Evolutionary conservation across 2,888 invertebrate genomes (phyloP).

Genomic region (Zaprionus bogoriensis): DNA sequence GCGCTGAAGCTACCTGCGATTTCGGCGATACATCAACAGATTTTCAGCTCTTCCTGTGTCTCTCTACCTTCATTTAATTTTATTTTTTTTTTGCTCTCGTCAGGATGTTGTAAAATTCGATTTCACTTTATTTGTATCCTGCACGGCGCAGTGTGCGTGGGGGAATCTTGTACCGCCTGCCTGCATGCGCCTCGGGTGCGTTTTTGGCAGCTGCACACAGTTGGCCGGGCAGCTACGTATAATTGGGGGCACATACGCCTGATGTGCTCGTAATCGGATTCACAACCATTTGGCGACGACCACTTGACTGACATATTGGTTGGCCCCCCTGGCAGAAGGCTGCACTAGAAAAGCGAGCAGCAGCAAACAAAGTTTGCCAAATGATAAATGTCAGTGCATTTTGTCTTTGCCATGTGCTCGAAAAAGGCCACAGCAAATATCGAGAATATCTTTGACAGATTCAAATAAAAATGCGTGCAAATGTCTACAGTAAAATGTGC

Average conservation of each 20-base stretch:
- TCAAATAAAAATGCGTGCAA: background rate
- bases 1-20: conserved; percentile 13
- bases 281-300: conserved; percentile 12
- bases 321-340: background rate
- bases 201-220: conserved; percentile 1
- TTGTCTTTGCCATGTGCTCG: background rate
- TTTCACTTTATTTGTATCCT: conserved; percentile 15
- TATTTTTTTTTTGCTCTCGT: conserved; percentile 34
- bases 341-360: background rate
- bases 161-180: background rate
- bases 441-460: background rate
- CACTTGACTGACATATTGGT: conserved; percentile 10
- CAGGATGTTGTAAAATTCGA: conserved; percentile 42
- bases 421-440: background rate
- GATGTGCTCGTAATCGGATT: conserved; percentile 37
- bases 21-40: conserved; percentile 59
- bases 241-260: conserved; percentile 43
- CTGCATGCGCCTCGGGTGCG: background rate
- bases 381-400: background rate
- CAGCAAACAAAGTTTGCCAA: background rate
- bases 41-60: conserved; percentile 28
- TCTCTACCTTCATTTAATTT: too few species aligned
- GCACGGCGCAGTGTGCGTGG: too few species aligned
- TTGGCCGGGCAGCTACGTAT: conserved; percentile 8
- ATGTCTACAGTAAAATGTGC: background rate